These are phyloP conservation scores for Brachionichthys hirsutus DNA, from an alignment of 2,113 vertebrate genomes.

Conservation along the genomic window DNA sequence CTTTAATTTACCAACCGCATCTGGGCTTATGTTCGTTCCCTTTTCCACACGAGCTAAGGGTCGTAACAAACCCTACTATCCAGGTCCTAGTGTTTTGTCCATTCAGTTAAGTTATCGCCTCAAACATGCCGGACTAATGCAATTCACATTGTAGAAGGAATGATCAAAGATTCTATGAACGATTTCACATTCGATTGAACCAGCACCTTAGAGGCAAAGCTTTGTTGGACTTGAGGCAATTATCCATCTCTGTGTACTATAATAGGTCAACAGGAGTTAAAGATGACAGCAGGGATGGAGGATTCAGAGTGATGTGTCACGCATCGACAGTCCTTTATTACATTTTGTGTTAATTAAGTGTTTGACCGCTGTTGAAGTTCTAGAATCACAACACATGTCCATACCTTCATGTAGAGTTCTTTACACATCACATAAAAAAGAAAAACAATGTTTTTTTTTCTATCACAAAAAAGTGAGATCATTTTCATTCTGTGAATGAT, in stretches of 20 bases:
- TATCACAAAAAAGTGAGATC: not conserved
- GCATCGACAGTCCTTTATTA: conserved; percentile 43
- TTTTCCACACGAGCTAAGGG: no score
- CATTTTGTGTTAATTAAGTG: conserved; percentile 23
- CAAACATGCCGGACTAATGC: conserved; percentile 6
- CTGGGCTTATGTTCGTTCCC: no score
- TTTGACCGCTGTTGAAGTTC: conserved; percentile 14
- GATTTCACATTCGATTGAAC: conserved; percentile 41
- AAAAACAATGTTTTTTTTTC: not conserved
- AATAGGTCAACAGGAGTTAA: conserved; percentile 58
- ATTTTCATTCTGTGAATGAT: no score
- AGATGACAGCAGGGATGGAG: conserved; percentile 38
- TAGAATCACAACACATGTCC: not conserved
- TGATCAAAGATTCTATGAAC: conserved; percentile 21
- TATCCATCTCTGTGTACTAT: conserved; percentile 36
- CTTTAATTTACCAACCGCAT: no score
- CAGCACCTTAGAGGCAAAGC: conserved; percentile 32
- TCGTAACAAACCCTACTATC: no score
- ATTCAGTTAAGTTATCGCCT: not conserved
- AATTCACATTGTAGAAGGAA: conserved; percentile 9
- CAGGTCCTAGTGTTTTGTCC: no score
- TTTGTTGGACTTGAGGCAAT: conserved; percentile 47
- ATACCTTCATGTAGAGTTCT: not conserved
- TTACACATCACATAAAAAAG: not conserved
- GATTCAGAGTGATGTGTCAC: conserved; percentile 46